A percentile compares a stretch with the other conserved stretches of the same genome.
Evolutionary conservation across 2,888 invertebrate genomes (phyloP).

Genomic region (Noctua janthina): DNA sequence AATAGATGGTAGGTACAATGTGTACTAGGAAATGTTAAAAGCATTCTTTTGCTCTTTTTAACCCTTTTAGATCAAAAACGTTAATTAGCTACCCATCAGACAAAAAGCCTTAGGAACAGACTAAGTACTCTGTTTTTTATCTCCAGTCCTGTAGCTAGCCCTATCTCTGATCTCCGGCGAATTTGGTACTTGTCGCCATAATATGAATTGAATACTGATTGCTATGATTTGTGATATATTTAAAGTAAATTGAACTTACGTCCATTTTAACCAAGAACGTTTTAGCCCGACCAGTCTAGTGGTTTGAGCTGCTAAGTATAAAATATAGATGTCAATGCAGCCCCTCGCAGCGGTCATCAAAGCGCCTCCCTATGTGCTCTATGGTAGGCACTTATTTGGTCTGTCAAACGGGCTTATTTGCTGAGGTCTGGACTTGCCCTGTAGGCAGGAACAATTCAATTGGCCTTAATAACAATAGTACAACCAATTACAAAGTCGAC

Average conservation of each 20-base stretch:
- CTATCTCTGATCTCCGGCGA: too few species aligned
- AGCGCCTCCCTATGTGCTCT: background rate
- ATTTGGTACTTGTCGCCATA: too few species aligned
- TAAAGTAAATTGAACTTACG: background rate
- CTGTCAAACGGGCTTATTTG: conserved; percentile 28
- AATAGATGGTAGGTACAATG: background rate
- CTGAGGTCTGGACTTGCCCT: background rate
- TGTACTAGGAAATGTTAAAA: background rate
- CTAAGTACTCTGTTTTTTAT: background rate
- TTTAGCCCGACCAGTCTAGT: background rate
- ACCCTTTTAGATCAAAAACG: background rate
- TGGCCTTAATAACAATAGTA: conserved; percentile 16
- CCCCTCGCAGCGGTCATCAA: background rate
- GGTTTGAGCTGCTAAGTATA: background rate
- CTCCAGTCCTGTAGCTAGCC: background rate
- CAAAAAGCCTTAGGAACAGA: background rate
- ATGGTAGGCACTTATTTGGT: conserved; percentile 25
- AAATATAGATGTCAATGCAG: background rate
- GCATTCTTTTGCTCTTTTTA: background rate
- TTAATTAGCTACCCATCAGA: background rate
- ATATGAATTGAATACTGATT: too few species aligned
- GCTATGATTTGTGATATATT: too few species aligned
- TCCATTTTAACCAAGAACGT: too few species aligned
- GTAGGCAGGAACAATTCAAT: conserved; percentile 29
- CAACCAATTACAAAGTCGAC: conserved; percentile 14